Base-by-base conservation (phyloP, 1,140 invertebrate genomes). In the Polyergus mexicanus region DNA sequence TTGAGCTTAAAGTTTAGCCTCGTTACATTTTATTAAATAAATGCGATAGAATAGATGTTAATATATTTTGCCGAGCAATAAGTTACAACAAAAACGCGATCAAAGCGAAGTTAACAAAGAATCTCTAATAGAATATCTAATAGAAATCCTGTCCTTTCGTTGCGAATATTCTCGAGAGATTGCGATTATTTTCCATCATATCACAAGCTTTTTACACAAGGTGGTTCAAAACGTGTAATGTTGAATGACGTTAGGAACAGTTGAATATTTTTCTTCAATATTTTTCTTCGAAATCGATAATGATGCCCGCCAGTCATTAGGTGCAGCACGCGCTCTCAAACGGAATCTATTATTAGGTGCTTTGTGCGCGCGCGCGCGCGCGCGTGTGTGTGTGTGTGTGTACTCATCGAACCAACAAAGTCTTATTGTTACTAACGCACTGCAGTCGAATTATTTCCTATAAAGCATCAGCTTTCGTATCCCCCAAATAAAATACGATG, bases 71-170 rank as follows among this genome's bases (percentile, higher is more conserved):
- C 11, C 3, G 44, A 32, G 25, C 60, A 32, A 63, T 77, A 19
- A 77, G 38, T 32, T 65, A 13, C 60, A 22, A 7, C 3, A 25
- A 63, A 76, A 77, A 44, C 11, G 6, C 41, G 41, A 62, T 63
- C n/a, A 47, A 77, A 77, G 60, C 32, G 25, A 75, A 75, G 35
- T 75, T 75, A 16, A 75, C 51, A 75, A 75, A 75, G 54, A n/a
- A n/a, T n/a, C n/a, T n/a, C n/a, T n/a, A n/a, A n/a, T n/a, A n/a
- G 5, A 22, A 41, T 28, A 16, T 38, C 13, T 22, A 75, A 38
- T 75, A 78, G n/a, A 47, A 47, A 78, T 78, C 28, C 32, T 66
- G 3, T 51, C 11, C 13, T 44, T 65, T 65, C 13, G 19, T 13
- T 19, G 28, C n/a, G 16, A 51, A 78, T 35, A 35, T 66, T 1